Percentiles rank a stretch among this genome's conserved stretches.
These are phyloP conservation scores for Clarias batrachus DNA, from an alignment of 2,113 vertebrate species.

Conservation along the genomic window DNA sequence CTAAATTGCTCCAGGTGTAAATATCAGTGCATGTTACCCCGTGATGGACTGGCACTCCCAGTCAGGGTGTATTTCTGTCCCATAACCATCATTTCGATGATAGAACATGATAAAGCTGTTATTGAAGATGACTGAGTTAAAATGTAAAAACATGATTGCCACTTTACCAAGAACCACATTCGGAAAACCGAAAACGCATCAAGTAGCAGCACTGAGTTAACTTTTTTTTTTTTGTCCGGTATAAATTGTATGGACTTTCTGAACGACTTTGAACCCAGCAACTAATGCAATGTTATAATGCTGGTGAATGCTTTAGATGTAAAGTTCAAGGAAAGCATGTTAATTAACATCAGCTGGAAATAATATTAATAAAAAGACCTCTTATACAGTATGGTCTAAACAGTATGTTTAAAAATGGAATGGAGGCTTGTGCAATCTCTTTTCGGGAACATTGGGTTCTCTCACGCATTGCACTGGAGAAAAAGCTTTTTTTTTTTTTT, in stretches of 20 bases:
- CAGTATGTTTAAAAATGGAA: neutral
- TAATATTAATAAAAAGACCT: neutral
- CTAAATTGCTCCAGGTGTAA: neutral
- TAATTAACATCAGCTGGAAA: neutral
- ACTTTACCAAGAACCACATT: neutral
- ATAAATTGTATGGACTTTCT: neutral
- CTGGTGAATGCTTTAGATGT: neutral
- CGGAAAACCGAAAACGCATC: neutral
- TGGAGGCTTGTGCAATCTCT: neutral
- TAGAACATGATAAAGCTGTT: neutral
- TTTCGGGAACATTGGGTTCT: conserved; percentile 9
- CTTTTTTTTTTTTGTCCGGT: no score
- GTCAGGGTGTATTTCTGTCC: neutral
- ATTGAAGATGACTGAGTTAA: neutral
- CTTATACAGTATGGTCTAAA: neutral
- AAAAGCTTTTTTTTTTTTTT: neutral
- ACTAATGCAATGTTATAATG: neutral
- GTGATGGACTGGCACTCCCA: neutral
- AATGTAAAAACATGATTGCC: neutral
- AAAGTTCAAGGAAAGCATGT: neutral
- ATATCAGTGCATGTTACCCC: neutral
- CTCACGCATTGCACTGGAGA: conserved; percentile 33
- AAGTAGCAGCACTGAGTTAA: neutral
- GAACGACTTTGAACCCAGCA: neutral
- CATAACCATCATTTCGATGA: neutral